A percentile compares a stretch with the other conserved stretches of the same genome.
These are phyloP conservation scores for Menidia beryllina DNA, from an alignment of 2,113 vertebrate genomes.

Conservation along the genomic window DNA sequence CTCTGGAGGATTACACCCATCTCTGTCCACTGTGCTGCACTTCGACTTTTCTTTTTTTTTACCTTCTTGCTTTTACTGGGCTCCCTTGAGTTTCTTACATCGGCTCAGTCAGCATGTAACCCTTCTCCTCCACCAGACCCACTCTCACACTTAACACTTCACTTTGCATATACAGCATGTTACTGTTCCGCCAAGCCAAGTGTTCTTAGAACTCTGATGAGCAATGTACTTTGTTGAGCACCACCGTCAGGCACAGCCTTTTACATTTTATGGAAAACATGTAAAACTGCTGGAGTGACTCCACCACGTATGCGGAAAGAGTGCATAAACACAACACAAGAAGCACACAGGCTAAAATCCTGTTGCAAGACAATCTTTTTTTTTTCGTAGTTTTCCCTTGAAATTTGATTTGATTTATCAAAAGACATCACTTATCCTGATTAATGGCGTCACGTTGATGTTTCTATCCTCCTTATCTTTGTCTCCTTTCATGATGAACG, in stretches of 20 bases:
- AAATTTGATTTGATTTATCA: too few relatives aligned
- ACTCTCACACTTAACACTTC: too few relatives aligned
- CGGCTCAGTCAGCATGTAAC: slow-evolving; percentile 24
- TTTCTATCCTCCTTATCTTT: too few relatives aligned
- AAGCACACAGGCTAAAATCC: neutral
- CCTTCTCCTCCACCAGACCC: neutral
- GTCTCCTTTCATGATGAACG: too few relatives aligned
- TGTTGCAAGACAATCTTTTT: too few relatives aligned
- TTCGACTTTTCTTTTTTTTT: slow-evolving; percentile 46
- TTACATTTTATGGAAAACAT: neutral
- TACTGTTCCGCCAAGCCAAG: neutral
- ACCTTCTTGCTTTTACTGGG: slow-evolving; percentile 16
- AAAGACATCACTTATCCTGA: too few relatives aligned
- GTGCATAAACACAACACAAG: neutral
- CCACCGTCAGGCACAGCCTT: neutral
- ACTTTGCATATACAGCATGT: slow-evolving; percentile 1
- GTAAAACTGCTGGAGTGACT: neutral
- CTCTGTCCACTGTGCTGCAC: slow-evolving; percentile 32
- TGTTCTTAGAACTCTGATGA: neutral
- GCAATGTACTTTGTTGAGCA: neutral
- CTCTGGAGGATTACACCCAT: slow-evolving; percentile 51
- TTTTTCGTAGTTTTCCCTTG: too few relatives aligned
- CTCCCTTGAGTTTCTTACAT: slow-evolving; percentile 20
- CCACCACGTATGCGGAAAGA: too few relatives aligned
- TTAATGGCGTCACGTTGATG: too few relatives aligned